Conservation (phyloP, 2,113 vertebrate species). For the Helogale parvula region DNA sequence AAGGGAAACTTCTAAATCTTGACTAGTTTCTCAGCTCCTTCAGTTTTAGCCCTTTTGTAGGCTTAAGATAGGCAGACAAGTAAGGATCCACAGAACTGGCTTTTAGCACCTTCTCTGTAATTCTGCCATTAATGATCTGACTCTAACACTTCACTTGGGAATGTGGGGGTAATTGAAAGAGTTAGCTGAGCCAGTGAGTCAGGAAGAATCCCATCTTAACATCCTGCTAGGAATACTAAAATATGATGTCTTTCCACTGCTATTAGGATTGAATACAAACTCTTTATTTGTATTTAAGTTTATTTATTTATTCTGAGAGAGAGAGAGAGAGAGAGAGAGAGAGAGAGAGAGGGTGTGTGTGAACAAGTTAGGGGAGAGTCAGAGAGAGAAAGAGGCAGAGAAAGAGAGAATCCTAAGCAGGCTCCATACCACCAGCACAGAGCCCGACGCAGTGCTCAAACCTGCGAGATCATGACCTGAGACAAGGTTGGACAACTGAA, state of each 20-base stretch:
- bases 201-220: not conserved
- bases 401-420: no score
- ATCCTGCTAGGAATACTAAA: not conserved
- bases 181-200: not conserved
- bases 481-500: no score
- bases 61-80: not conserved
- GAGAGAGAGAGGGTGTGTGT: no score
- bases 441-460: no score
- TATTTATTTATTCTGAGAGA: no score
- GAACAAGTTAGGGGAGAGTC: no score
- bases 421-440: no score
- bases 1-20: not conserved
- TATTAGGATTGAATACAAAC: not conserved
- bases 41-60: not conserved
- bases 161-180: not conserved
- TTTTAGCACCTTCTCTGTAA: not conserved
- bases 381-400: no score
- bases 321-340: no score
- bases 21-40: not conserved
- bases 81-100: not conserved
- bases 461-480: no score
- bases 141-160: not conserved
- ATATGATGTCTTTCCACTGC: not conserved
- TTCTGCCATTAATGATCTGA: not conserved
- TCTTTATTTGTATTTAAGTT: not conserved